Percentiles rank a stretch among this genome's conserved stretches.
These are phyloP conservation scores for Falco columbarius DNA, from an alignment of 2,797 vertebrate species.

Conservation along the genomic window DNA sequence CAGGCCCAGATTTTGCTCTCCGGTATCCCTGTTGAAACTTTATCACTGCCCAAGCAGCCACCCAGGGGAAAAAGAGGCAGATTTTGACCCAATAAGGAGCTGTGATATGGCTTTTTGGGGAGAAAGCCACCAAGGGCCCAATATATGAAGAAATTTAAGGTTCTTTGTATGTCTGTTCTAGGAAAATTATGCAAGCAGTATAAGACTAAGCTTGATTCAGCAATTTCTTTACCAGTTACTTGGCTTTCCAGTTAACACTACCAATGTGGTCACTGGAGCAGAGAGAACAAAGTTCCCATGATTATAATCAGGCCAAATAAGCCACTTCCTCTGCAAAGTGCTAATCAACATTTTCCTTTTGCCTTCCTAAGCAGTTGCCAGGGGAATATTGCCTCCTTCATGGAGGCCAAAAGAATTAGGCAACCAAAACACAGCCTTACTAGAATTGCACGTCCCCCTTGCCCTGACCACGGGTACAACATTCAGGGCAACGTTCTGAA, in stretches of 20 bases:
- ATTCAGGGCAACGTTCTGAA: background rate
- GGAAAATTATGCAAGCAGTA: background rate
- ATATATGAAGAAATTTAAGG: background rate
- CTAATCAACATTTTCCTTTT: constrained; percentile 60
- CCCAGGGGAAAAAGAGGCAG: background rate
- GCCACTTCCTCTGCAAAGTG: constrained; percentile 56
- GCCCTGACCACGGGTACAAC: background rate
- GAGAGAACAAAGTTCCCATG: constrained; percentile 24
- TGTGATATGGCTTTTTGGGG: background rate
- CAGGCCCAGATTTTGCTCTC: background rate
- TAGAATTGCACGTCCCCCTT: background rate
- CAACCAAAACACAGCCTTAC: background rate
- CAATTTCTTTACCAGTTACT: constrained; percentile 27
- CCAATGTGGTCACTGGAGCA: constrained; percentile 36
- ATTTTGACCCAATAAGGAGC: background rate
- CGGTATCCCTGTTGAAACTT: background rate
- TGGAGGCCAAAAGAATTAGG: background rate
- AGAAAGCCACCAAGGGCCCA: background rate
- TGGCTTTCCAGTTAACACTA: background rate
- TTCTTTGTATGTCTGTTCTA: background rate
- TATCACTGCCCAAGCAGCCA: background rate
- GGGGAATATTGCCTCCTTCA: background rate
- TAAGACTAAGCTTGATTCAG: background rate
- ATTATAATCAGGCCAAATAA: constrained; percentile 39
- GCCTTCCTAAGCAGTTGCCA: constrained; percentile 29